Evolutionary conservation across 2,888 invertebrate genomes (phyloP).

Genomic region (Troides oblongomaculatus): DNA sequence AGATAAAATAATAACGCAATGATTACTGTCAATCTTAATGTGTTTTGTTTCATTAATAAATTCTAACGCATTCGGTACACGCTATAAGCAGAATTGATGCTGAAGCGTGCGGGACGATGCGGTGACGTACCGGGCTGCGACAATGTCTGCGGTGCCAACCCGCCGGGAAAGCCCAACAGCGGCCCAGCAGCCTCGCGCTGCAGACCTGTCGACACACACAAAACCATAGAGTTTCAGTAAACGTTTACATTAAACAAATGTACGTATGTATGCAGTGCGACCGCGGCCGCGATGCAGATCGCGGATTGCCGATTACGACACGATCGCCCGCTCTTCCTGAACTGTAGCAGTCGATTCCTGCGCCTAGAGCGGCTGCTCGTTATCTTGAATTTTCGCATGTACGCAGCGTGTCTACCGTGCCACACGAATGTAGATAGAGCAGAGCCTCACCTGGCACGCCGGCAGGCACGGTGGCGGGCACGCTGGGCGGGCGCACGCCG

Average conservation of each 20-base stretch:
- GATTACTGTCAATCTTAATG: too few species aligned
- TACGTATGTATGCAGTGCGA: neutral
- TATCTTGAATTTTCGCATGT: too few species aligned
- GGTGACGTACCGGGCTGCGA: slow-evolving; percentile 50
- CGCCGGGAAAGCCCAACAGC: slow-evolving; percentile 74
- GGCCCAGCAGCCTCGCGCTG: slow-evolving; percentile 43
- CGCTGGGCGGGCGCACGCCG: slow-evolving; percentile 37
- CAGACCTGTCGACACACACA: slow-evolving; percentile 35
- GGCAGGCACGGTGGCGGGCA: slow-evolving; percentile 22
- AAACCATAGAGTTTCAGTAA: too few species aligned
- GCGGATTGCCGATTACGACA: neutral
- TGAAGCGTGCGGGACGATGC: too few species aligned
- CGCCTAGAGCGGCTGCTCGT: too few species aligned
- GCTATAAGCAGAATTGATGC: too few species aligned
- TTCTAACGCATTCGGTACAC: too few species aligned
- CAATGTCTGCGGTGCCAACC: slow-evolving; percentile 56
- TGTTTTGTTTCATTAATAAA: too few species aligned
- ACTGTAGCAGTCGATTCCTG: too few species aligned
- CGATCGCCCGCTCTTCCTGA: neutral
- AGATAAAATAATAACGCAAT: too few species aligned
- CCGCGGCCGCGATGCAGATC: neutral
- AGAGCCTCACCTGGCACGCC: slow-evolving; percentile 30
- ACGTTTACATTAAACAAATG: too few species aligned
- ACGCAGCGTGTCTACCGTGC: too few species aligned
- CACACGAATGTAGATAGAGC: neutral